Evolutionary conservation across 2,113 vertebrate species (phyloP).

Genomic region (Anguilla japonica): DNA sequence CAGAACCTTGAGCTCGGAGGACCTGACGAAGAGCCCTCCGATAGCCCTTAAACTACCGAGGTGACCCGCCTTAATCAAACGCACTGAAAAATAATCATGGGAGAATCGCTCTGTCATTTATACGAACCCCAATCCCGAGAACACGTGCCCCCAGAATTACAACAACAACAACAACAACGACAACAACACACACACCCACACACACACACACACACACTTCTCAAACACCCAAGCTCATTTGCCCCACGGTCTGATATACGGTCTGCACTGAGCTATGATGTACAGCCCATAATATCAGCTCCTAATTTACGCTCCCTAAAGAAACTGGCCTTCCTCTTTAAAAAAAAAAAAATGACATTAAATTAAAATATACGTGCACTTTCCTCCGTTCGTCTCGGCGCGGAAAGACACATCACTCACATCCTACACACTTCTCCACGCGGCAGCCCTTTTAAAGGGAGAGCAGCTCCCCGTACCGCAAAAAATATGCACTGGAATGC

Average conservation of each 20-base stretch:
- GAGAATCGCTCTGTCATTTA: constrained; percentile 63
- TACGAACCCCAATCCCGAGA: constrained; percentile 50
- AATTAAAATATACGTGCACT: constrained; percentile 57
- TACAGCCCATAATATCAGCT: constrained; percentile 30
- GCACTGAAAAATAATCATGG: constrained; percentile 58
- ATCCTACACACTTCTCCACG: constrained; percentile 41
- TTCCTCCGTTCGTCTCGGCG: constrained; percentile 46
- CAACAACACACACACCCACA: background rate
- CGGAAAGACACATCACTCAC: constrained; percentile 48
- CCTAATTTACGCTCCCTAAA: background rate
- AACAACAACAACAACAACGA: constrained; percentile 20
- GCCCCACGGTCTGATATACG: constrained; percentile 43
- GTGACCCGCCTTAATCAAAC: constrained; percentile 77
- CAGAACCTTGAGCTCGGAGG: constrained; percentile 66
- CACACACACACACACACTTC: background rate
- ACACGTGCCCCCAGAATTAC: constrained; percentile 48
- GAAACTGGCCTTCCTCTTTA: constrained; percentile 43
- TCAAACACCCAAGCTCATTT: constrained; percentile 9
- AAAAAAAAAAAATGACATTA: constrained; percentile 47
- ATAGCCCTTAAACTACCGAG: constrained; percentile 78
- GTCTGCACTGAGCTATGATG: constrained; percentile 10
- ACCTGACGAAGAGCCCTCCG: constrained; percentile 70
- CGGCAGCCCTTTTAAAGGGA: constrained; percentile 48
- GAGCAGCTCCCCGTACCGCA: constrained; percentile 41
- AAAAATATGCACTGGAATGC: constrained; percentile 55